Evolutionary conservation across 2,113 vertebrate species (phyloP).

Genomic region (Agelaius tricolor): DNA sequence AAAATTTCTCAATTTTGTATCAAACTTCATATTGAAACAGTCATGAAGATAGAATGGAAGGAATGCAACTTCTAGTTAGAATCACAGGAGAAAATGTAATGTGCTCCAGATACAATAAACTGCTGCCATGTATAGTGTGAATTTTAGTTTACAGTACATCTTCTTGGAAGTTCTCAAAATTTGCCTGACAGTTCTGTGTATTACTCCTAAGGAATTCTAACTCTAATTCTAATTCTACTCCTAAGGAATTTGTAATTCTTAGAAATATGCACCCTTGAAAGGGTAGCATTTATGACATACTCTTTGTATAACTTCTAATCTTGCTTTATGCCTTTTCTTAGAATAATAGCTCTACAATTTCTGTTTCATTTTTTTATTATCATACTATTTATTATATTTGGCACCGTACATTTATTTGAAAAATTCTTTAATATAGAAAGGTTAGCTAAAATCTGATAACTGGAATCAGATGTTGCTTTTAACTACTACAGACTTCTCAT

Average conservation of each 20-base stretch:
- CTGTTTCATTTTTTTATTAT: background rate
- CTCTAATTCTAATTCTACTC: background rate
- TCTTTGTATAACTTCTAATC: background rate
- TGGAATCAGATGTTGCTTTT: conserved; percentile 14
- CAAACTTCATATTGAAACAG: background rate
- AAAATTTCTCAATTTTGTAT: background rate
- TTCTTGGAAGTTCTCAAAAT: background rate
- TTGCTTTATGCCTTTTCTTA: background rate
- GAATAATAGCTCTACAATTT: background rate
- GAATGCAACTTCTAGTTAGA: conserved; percentile 1
- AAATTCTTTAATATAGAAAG: background rate
- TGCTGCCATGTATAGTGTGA: background rate
- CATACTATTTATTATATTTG: background rate
- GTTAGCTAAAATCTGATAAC: background rate
- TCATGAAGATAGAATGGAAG: background rate
- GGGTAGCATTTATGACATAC: background rate
- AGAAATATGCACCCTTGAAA: background rate
- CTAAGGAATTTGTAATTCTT: background rate
- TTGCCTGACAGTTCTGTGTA: background rate
- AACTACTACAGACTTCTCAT: background rate
- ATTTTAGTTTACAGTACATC: background rate
- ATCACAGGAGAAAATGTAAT: background rate
- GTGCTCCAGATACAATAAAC: background rate
- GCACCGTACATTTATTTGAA: background rate
- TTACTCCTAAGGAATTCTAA: background rate